These are phyloP conservation scores for Gastracanthus pulcherrimus DNA, from an alignment of 2,888 invertebrate species.

Conservation along the genomic window DNA sequence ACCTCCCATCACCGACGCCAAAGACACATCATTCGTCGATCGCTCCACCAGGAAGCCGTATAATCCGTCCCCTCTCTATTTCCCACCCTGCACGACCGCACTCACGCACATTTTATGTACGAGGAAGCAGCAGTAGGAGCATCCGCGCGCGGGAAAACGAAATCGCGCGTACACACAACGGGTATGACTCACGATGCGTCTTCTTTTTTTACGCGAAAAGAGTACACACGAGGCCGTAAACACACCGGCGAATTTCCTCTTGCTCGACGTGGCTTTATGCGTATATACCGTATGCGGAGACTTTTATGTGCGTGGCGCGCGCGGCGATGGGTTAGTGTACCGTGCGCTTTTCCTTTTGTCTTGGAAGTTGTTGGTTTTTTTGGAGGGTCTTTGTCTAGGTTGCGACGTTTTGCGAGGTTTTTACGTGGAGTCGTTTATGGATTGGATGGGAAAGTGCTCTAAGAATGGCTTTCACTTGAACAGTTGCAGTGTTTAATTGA, in stretches of 20 bases:
- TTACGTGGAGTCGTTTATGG: background rate
- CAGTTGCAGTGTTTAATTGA: background rate
- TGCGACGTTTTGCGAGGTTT: background rate
- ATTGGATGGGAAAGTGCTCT: background rate
- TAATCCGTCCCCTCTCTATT: constrained; percentile 1
- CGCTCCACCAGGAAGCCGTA: constrained; percentile 32
- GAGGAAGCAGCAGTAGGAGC: background rate
- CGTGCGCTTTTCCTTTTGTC: background rate
- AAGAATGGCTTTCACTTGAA: background rate
- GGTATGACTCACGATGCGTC: constrained; percentile 9
- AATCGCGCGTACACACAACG: too few species aligned
- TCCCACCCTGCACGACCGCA: background rate
- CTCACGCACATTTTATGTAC: background rate
- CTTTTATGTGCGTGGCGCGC: background rate
- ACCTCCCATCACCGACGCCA: background rate
- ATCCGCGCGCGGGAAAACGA: background rate
- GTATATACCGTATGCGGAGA: constrained; percentile 6
- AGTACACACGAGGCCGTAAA: background rate
- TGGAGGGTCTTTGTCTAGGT: background rate
- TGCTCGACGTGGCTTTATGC: too few species aligned
- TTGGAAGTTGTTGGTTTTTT: background rate
- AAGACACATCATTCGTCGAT: constrained; percentile 1
- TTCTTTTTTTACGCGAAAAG: background rate
- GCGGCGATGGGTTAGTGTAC: constrained; percentile 17
- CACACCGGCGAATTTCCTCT: background rate